These are phyloP conservation scores for Lophochroa leadbeateri DNA, from an alignment of 2,113 vertebrate species.

Conservation along the genomic window DNA sequence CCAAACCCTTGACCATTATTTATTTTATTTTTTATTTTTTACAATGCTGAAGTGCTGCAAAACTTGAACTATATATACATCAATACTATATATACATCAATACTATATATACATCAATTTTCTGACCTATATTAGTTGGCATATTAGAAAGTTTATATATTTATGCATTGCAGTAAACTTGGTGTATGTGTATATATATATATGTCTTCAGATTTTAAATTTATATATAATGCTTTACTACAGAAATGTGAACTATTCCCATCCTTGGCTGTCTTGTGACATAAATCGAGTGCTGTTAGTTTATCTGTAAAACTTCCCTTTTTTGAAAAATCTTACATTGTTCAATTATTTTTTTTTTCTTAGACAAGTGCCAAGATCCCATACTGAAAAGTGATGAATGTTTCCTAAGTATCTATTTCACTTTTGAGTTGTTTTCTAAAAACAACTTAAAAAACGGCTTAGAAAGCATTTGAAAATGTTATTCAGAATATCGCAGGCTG, in stretches of 20 bases:
- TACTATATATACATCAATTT: slow-evolving; percentile 50
- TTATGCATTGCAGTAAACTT: slow-evolving; percentile 49
- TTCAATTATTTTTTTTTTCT: background rate
- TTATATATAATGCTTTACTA: slow-evolving; percentile 63
- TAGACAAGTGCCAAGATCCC: slow-evolving; percentile 48
- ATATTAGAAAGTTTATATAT: slow-evolving; percentile 46
- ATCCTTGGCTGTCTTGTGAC: slow-evolving; percentile 54
- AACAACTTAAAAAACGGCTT: background rate
- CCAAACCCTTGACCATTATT: slow-evolving; percentile 6
- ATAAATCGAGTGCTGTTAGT: slow-evolving; percentile 54
- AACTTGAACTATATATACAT: slow-evolving; percentile 69
- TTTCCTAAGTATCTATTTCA: slow-evolving; percentile 1
- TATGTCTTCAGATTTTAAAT: slow-evolving; percentile 61
- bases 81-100: background rate
- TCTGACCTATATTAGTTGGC: slow-evolving; percentile 39
- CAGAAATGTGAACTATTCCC: slow-evolving; percentile 65
- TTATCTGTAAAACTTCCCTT: slow-evolving; percentile 32
- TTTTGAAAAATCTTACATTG: background rate
- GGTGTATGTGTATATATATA: slow-evolving; percentile 6
- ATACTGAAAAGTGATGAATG: slow-evolving; percentile 35
- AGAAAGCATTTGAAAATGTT: background rate
- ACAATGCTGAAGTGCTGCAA: slow-evolving; percentile 60
- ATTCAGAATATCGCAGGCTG: slow-evolving; percentile 36
- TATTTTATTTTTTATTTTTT: slow-evolving; percentile 42
- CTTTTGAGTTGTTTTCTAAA: slow-evolving; percentile 41